phyloP scores from a whole-genome alignment of 1,140 invertebrate genomes.

The Papilio dardanus region DNA sequence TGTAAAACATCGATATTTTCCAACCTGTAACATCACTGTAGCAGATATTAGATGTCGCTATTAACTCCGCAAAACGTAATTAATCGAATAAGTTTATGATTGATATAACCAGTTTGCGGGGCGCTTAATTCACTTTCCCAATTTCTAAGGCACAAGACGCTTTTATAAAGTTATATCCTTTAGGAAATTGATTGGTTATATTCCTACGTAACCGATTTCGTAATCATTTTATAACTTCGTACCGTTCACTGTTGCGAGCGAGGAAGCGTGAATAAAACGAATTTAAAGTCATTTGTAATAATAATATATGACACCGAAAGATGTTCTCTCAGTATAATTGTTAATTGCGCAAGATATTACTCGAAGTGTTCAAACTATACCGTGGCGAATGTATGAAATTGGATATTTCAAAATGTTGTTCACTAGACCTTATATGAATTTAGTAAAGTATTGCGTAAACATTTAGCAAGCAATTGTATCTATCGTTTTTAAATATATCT shows the following conservation, averaged over 20 bases:
- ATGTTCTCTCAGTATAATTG: slow-evolving; percentile 11
- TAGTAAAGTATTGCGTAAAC: neutral
- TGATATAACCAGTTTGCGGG: slow-evolving; percentile 82
- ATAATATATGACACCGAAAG: slow-evolving; percentile 5
- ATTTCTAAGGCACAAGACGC: slow-evolving; percentile 68
- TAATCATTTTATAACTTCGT: slow-evolving; percentile 61
- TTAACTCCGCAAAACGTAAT: slow-evolving; percentile 83
- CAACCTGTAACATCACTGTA: slow-evolving; percentile 54
- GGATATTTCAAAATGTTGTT: slow-evolving; percentile 14
- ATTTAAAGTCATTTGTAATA: slow-evolving; percentile 27
- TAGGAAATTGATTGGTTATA: slow-evolving; percentile 74
- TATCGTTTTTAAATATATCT: neutral
- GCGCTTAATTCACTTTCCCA: slow-evolving; percentile 81
- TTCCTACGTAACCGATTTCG: slow-evolving; percentile 64
- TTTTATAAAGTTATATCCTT: slow-evolving; percentile 81
- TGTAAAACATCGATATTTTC: slow-evolving; percentile 14
- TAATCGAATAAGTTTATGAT: slow-evolving; percentile 83
- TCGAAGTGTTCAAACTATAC: slow-evolving; percentile 7
- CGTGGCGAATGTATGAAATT: neutral
- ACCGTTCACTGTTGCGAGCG: slow-evolving; percentile 47
- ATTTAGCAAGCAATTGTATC: neutral
- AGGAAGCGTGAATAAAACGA: slow-evolving; percentile 60
- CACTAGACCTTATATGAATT: slow-evolving; percentile 4
- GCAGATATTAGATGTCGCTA: slow-evolving; percentile 80
- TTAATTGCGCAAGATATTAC: slow-evolving; percentile 13